Evolutionary conservation across 2,113 vertebrate species (phyloP), one percentile per base, ranked within the genome.

Genomic region (Heterocephalus glaber): DNA sequence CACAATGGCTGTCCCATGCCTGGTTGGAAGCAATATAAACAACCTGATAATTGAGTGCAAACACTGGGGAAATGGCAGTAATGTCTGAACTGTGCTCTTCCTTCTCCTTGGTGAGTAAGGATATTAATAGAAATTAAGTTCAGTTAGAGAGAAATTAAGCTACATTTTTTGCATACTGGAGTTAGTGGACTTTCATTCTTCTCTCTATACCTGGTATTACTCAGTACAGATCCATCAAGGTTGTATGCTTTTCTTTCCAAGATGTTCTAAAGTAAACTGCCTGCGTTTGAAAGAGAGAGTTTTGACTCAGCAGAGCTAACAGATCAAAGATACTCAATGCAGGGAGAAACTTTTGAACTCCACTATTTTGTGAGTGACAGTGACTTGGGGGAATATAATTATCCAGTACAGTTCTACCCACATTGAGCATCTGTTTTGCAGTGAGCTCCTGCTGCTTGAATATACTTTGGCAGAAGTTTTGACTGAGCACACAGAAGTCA

Each of bases 371-470:
- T 58, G 94, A 87, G 86, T 90, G 94, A 76, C 41, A 86, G 66
- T 93, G 82, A 82, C 85, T 82, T 81, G 92, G 80, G 70, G 93
- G 86, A 82, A 94, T 93, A 35, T 86, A 96, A 97, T 98, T 96
- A 94, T 33, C 86, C 1, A 38, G 91, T 97, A 86, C 52, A 89
- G 33, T 88, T 94, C 44, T 82, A 49, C 38, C 63, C 74, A 86
- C 89, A 63, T 80, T 16, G 0, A 95, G 90, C 93, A 94, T 96
- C 96, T 97, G 83, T 66, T 4, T 2, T 81, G 72, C 41, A 35
- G 26, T 61, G n/a, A 89, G 47, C 24, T 61, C 92, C 89, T 89
- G 19, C 85, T 96, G 95, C 65, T 83, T 88, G 92, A 88, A 95
- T 76, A 80, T 47, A 22, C 35, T 94, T 80, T 66, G 88, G 22